Evolutionary conservation across 2,888 invertebrate species (phyloP).

Genomic region (Luperina testacea): DNA sequence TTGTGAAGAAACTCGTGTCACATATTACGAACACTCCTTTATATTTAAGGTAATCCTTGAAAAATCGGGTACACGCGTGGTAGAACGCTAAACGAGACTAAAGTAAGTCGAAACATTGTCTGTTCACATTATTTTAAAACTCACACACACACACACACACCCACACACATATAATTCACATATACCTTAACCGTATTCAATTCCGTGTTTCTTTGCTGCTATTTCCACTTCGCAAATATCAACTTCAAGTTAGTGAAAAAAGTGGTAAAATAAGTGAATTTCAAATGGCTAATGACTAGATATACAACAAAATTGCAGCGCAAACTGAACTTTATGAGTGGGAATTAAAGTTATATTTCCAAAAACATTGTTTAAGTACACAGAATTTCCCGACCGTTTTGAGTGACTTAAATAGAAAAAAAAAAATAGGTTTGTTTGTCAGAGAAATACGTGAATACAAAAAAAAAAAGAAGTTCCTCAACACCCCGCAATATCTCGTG

Average conservation of each 20-base stretch:
- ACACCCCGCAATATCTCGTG: not conserved
- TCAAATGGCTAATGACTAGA: not conserved
- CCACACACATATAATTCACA: slow-evolving; percentile 9
- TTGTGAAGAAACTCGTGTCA: slow-evolving; percentile 39
- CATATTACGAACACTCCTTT: slow-evolving; percentile 53
- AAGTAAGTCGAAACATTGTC: not conserved
- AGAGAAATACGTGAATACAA: not conserved
- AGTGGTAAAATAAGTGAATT: not conserved
- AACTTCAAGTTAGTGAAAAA: not conserved
- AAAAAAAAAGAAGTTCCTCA: not conserved
- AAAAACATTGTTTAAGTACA: not conserved
- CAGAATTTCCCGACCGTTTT: not conserved
- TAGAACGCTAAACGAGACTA: slow-evolving; percentile 14
- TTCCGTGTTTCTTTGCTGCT: not conserved
- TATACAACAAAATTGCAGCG: too few species aligned
- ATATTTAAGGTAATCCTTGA: slow-evolving; percentile 59
- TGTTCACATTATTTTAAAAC: not conserved
- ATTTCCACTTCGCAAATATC: not conserved
- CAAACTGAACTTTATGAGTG: not conserved
- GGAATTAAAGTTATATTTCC: not conserved
- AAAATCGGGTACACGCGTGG: slow-evolving; percentile 38
- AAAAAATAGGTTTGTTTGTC: not conserved
- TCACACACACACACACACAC: slow-evolving; percentile 22
- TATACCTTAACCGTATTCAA: not conserved
- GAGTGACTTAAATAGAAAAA: not conserved